A percentile compares a stretch with the other conserved stretches of the same genome.
phyloP scores from a whole-genome alignment of 2,888 invertebrate species.

The Lordiphosa fenestrarum region DNA sequence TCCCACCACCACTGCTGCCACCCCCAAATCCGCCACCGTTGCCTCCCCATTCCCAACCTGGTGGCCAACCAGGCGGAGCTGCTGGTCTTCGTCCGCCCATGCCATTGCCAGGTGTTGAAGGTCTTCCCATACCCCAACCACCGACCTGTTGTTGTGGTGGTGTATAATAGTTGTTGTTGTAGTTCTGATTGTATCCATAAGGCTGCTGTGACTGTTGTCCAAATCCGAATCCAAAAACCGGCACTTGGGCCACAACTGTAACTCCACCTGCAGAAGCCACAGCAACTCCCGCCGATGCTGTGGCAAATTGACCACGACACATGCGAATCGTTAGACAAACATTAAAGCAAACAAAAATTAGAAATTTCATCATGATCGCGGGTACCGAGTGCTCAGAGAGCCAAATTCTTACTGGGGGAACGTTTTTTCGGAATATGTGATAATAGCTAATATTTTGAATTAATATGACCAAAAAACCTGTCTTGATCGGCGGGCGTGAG shows the following conservation, averaged over 20 bases:
- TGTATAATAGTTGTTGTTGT: slow-evolving; percentile 11
- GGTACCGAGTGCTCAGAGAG: slow-evolving; percentile 28
- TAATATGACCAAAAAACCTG: slow-evolving; percentile 23
- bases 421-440: slow-evolving; percentile 18
- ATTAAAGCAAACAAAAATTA: slow-evolving; percentile 11
- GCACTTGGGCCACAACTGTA: slow-evolving; percentile 37
- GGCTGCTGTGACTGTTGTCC: slow-evolving; percentile 14
- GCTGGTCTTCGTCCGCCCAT: slow-evolving; percentile 8
- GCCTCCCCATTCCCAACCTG: slow-evolving; percentile 38
- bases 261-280: slow-evolving; percentile 48
- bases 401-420: slow-evolving; percentile 49
- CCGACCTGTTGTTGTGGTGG: slow-evolving; percentile 25
- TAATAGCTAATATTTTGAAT: slow-evolving; percentile 26
- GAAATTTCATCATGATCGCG: slow-evolving; percentile 35
- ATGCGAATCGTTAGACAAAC: slow-evolving; percentile 12
- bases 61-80: slow-evolving; percentile 34
- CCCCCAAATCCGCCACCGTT: background rate
- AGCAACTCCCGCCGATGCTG: slow-evolving; percentile 43
- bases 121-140: slow-evolving; percentile 29
- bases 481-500: slow-evolving; percentile 8
- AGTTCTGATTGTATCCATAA: slow-evolving; percentile 11
- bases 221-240: slow-evolving; percentile 26
- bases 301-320: slow-evolving; percentile 39
- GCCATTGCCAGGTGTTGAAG: background rate
- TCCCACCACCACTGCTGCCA: too few species aligned